Evolutionary conservation across 2,888 invertebrate species (phyloP), one percentile per base, ranked within the genome.

Genomic region (Omphaloscelis lunosa): DNA sequence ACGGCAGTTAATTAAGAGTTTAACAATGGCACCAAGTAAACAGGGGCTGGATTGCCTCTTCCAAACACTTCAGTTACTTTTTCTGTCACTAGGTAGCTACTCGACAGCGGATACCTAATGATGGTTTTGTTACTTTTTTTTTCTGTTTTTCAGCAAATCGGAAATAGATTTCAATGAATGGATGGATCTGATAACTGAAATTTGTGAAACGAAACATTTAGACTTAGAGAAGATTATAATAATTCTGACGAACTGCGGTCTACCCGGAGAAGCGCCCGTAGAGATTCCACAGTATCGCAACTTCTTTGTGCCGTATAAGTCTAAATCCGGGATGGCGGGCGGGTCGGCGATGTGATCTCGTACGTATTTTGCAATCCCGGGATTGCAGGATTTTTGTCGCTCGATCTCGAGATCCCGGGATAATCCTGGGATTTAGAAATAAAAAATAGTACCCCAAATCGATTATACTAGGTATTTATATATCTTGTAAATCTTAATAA

Each of bases 131-230:
- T 41, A 41, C 29, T 20, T 56, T n/a, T 6, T 48, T 56, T 62
- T 45, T 34, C 0, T 39, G 23, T n/a, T 72, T 94, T 94, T 68
- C 90, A 95, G 95, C 77, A 95, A 95, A 91, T 82, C 93, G 0
- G 95, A 95, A 87, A 65, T 95, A 51, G 82, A 88, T 53, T 93
- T 90, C 85, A 89, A 93, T 7, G 95, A 95, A 79, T 95, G 95
- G 95, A 82, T 89, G 41, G 90, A 91, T 62, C 92, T 92, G 58
- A 62, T 96, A 39, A 75, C 87, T 1, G 93, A 94, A 17, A 68
- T 96, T 8, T 94, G 95, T 67, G 86, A 85, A 23, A 27, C 86
- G 29, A 95, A 92, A 71, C 72, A 79, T 0, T 67, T 92, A 5
- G 86, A 95, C 41, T 89, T 92, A 68, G 93, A 93, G 69, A 88